Evolutionary conservation across 2,113 vertebrate species (phyloP).

Genomic region (Corydoras maculifer): DNA sequence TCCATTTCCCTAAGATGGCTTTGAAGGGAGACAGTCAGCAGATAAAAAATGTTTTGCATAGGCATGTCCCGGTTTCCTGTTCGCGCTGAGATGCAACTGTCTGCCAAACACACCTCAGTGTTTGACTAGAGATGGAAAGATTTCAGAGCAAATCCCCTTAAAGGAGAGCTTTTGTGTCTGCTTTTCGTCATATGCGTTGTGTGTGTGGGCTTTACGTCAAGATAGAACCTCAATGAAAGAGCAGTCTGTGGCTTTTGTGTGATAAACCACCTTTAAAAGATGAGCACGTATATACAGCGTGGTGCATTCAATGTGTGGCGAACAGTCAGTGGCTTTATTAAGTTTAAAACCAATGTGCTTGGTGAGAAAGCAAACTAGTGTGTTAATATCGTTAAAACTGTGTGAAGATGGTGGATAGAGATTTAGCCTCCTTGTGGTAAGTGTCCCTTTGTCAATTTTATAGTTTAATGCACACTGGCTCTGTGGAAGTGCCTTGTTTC

Average conservation of each 20-base stretch:
- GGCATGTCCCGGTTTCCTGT: conserved; percentile 56
- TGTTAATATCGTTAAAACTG: too few species aligned
- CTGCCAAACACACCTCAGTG: conserved; percentile 59
- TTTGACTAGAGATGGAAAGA: conserved; percentile 67
- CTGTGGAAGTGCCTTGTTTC: conserved; percentile 33
- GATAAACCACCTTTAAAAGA: conserved; percentile 13
- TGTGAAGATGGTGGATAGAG: background rate
- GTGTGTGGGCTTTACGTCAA: conserved; percentile 39
- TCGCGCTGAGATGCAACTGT: conserved; percentile 54
- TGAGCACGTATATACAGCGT: background rate
- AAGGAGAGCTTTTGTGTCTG: conserved; percentile 20
- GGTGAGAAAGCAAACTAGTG: too few species aligned
- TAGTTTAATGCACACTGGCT: conserved; percentile 8
- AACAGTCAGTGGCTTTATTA: too few species aligned
- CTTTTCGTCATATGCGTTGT: conserved; percentile 15
- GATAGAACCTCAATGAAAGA: conserved; percentile 8
- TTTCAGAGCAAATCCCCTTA: conserved; percentile 61
- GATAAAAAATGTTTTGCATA: conserved; percentile 60
- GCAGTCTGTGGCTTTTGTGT: background rate
- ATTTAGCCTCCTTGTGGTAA: background rate
- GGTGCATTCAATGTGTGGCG: background rate
- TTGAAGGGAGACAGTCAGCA: conserved; percentile 61
- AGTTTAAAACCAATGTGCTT: too few species aligned
- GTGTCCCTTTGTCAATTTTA: background rate
- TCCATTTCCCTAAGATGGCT: conserved; percentile 57